Evolutionary conservation across 2,113 vertebrate genomes (phyloP).

Genomic region (Pygoscelis antarcticus): DNA sequence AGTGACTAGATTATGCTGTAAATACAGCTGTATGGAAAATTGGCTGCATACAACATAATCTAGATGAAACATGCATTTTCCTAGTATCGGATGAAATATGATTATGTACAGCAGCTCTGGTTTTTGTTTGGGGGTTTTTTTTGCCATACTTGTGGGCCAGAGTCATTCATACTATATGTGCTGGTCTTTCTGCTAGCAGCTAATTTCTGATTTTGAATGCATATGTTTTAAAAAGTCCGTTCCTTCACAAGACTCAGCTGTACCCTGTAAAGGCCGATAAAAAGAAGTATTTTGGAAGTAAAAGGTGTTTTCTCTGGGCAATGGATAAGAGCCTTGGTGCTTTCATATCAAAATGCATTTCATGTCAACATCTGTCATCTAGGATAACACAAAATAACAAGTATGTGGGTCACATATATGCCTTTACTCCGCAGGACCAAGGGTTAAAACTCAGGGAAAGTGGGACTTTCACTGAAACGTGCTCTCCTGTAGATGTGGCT

Average conservation of each 20-base stretch:
- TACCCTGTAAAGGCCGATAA: background rate
- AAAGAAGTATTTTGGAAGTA: background rate
- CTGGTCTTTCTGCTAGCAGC: background rate
- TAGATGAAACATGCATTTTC: background rate
- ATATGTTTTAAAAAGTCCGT: background rate
- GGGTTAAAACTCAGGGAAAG: background rate
- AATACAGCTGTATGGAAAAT: background rate
- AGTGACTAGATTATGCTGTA: background rate
- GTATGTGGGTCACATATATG: rapidly evolving
- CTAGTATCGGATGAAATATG: background rate
- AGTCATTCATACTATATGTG: background rate
- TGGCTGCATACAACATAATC: background rate
- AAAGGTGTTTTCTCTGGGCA: background rate
- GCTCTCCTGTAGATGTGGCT: background rate
- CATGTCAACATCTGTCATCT: background rate
- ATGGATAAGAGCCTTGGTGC: background rate
- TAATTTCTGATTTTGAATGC: background rate
- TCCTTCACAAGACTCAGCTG: background rate
- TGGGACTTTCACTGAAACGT: background rate
- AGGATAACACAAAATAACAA: background rate
- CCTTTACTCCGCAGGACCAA: background rate
- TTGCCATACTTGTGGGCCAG: background rate
- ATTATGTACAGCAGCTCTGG: background rate
- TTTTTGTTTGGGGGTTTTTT: background rate
- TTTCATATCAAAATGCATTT: background rate